A percentile compares a stretch with the other conserved stretches of the same genome.
Evolutionary conservation across 2,888 invertebrate species (phyloP).

Genomic region (Stenichneumon culpator): DNA sequence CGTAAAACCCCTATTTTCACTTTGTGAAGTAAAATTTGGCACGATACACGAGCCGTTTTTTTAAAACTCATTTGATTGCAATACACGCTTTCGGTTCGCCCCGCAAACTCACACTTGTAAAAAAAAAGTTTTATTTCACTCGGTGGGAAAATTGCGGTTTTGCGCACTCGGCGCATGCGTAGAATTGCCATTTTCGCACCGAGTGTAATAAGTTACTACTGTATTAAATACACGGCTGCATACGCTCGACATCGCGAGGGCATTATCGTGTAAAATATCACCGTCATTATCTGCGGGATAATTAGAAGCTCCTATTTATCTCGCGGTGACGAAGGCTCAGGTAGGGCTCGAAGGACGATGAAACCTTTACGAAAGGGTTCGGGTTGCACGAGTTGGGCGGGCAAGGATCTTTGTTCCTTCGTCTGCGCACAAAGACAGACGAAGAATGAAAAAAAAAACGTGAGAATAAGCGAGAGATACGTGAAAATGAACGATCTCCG

Average conservation of each 20-base stretch:
- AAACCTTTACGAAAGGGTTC: not conserved
- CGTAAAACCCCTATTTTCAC: too few relatives aligned
- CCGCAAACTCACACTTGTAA: too few relatives aligned
- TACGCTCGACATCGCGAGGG: not conserved
- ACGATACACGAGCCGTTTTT: too few relatives aligned
- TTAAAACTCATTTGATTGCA: too few relatives aligned
- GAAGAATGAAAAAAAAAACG: not conserved
- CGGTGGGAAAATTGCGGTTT: too few relatives aligned
- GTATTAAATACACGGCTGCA: not conserved
- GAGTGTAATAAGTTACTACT: too few relatives aligned
- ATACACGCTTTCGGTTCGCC: too few relatives aligned
- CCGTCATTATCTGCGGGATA: not conserved
- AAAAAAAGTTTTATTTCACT: too few relatives aligned
- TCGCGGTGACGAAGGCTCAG: not conserved
- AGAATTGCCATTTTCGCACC: not conserved
- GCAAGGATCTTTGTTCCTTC: slow-evolving; percentile 1
- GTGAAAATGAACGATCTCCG: not conserved
- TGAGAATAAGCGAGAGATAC: not conserved
- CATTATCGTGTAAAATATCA: not conserved
- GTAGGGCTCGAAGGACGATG: not conserved
- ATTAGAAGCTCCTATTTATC: slow-evolving; percentile 5
- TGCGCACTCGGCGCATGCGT: too few relatives aligned
- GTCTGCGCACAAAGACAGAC: not conserved
- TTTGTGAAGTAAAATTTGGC: too few relatives aligned
- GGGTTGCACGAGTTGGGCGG: not conserved